A percentile compares a stretch with the other conserved stretches of the same genome.
Evolutionary conservation across 2,797 vertebrate genomes (phyloP).

Genomic region (Rhincodon typus): DNA sequence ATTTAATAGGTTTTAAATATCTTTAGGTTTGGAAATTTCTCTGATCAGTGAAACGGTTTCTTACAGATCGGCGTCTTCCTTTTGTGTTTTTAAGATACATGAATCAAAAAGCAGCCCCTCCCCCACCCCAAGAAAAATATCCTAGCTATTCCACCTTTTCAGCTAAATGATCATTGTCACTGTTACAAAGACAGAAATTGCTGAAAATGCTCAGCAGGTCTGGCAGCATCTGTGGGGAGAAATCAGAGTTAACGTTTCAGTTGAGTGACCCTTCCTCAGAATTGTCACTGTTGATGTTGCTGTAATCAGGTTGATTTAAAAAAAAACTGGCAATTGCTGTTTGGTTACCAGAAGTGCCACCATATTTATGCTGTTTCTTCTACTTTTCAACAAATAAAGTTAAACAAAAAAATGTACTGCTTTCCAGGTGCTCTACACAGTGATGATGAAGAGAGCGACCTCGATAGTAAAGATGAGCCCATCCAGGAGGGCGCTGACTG

Average conservation of each 20-base stretch:
- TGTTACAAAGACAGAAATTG: background rate
- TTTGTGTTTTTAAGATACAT: background rate
- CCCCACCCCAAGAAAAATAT: no score
- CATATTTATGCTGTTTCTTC: background rate
- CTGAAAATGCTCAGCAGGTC: no score
- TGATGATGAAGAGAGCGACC: constrained; percentile 87
- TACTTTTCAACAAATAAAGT: no score
- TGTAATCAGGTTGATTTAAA: no score
- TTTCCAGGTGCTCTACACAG: constrained; percentile 67
- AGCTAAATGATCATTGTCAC: background rate
- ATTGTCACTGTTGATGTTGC: no score
- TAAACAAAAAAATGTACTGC: background rate
- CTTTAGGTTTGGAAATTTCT: background rate
- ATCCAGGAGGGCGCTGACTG: constrained; percentile 71
- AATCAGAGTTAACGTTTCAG: no score
- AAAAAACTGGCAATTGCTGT: no score
- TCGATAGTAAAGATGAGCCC: constrained; percentile 83
- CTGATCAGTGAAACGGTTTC: background rate
- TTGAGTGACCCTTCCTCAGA: no score
- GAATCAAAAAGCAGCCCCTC: background rate
- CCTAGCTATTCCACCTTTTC: no score
- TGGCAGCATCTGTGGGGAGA: no score
- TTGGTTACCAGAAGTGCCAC: background rate
- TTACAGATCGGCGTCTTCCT: background rate
- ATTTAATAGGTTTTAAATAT: background rate